These are phyloP conservation scores for Thrips palmi DNA, from an alignment of 1,140 invertebrate genomes.

Conservation along the genomic window DNA sequence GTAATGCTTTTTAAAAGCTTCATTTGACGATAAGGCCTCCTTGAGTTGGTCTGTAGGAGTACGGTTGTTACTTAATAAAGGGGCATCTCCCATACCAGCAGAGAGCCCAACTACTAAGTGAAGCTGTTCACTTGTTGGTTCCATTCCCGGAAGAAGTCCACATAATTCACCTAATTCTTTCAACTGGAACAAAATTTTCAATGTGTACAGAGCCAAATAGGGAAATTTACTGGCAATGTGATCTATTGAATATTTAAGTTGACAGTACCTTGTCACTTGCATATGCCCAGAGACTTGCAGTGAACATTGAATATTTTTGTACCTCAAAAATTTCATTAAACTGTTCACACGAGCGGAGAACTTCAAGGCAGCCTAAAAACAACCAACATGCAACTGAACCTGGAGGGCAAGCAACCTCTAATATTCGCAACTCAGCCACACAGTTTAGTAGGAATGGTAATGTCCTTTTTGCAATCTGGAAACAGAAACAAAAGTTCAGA, in stretches of 20 bases:
- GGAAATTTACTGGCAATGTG: too few relatives aligned
- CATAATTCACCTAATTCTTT: conserved; percentile 73
- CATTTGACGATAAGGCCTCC: conserved; percentile 76
- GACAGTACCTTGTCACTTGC: conserved; percentile 72
- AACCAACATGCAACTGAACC: conserved; percentile 86
- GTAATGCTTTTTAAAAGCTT: conserved; percentile 77
- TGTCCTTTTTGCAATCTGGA: conserved; percentile 63
- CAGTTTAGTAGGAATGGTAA: conserved; percentile 74
- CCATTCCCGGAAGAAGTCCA: conserved; percentile 73
- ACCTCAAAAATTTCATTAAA: conserved; percentile 42
- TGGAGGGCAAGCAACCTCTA: conserved; percentile 55
- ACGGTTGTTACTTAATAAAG: conserved; percentile 28
- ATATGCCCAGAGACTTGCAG: conserved; percentile 78
- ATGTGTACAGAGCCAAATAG: not conserved
- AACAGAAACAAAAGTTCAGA: conserved; percentile 13
- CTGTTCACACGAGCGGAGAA: conserved; percentile 56
- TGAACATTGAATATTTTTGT: conserved; percentile 68
- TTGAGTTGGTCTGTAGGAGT: conserved; percentile 71
- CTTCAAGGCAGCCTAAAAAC: conserved; percentile 78
- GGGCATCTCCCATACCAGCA: conserved; percentile 66
- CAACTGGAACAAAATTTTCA: conserved; percentile 33
- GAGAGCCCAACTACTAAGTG: conserved; percentile 78
- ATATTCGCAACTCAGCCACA: conserved; percentile 54
- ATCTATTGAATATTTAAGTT: conserved; percentile 2
- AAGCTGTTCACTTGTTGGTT: conserved; percentile 67